Base-by-base conservation (phyloP, 2,797 vertebrate species). In the Simalia tracyae region DNA sequence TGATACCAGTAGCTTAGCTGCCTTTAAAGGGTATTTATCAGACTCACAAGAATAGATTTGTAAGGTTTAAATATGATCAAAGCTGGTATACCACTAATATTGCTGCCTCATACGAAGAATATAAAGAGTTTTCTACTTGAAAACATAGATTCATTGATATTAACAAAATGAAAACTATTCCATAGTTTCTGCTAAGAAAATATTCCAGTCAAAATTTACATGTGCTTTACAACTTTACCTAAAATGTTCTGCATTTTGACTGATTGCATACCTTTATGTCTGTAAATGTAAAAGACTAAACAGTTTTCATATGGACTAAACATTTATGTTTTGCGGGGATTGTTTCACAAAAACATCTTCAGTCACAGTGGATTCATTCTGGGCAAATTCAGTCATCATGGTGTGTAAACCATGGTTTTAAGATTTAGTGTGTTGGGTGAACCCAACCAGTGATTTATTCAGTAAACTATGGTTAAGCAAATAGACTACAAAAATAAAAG, bases 401-500 rank as follows among this genome's bases (percentile, higher is more conserved):
- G 19, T 76, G 36, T 76, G 15, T 76, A 76, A 76, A 36, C 68
- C 36, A 42, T 76, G 31, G n/a, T 76, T 54, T 76, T 76, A 76
- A 36, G 68, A 76, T 76, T 76, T 31, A 68, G n/a, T 15, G 68
- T 72, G n/a, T 36, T 72, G n/a, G 2, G 14, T 76, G 31, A 76
- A 76, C 72, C 68, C 17, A 22, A 1, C 28, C 64, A 68, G 64
- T 72, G 31, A 42, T 76, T 76, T 76, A 76, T 36, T 76, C 31
- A 76, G 31, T 76, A 76, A 76, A 76, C 68, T 36, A 31, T 4
- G 1, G 14, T 72, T 72, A 72, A 72, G 6, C 68, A 42, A 36
- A 72, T 66, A 88, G 6, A 17, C 15, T n/a, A 22, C 88, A 91
- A 92, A 93, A 59, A 88, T 26, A 15, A 19, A 90, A 54, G 8